Base-by-base conservation (phyloP, 2,113 vertebrate genomes). In the Megaptera novaeangliae region DNA sequence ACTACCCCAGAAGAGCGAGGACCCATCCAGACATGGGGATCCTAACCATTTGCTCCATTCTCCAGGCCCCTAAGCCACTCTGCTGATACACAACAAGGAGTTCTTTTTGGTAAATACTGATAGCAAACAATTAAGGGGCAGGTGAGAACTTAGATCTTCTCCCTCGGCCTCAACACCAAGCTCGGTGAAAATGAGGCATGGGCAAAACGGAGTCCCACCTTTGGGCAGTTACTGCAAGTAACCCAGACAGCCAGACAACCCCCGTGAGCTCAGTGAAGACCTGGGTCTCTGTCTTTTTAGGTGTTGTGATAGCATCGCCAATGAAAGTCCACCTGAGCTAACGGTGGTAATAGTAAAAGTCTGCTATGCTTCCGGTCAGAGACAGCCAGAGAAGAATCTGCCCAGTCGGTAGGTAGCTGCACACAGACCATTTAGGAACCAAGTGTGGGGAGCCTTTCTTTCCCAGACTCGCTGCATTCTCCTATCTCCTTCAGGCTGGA, bases 21-120 rank as follows among this genome's bases (percentile, higher is more conserved):
- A 55, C 8, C 15, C 0, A 7, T 9, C 21, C 29, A 59, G 52
- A 78, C 0, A 0, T 59, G 55, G 18, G 55, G 11, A 64, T 44
- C 36, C 61, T 9, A 25, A 31, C 31, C 80, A 39, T 17, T 4
- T 23, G 64, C 63, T 80, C 71, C 17, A 0, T 39, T 71, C 68
- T 83, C 34, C 78, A 81, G 77, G 18, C 13, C 49, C 7, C 36
- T 46, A n/a, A 71, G 52, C 15, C 31, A 17, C 36, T 69, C 55
- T 57, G 25, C 41, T 74, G 27, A 63, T 20, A 63, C 11, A n/a
- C 15, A 63, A 36, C 2, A 2, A 66, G 25, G 12, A 21, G n/a
- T 57, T 64, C 31, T 63, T 41, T 81, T 17, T n/a, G 27, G n/a
- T 52, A 86, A 87, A 44, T 20, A 57, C 59, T 61, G 55, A 74